Percentiles rank a stretch among this genome's conserved stretches.
Evolutionary conservation across 1,140 invertebrate genomes (phyloP).

Genomic region (Vanessa atalanta): DNA sequence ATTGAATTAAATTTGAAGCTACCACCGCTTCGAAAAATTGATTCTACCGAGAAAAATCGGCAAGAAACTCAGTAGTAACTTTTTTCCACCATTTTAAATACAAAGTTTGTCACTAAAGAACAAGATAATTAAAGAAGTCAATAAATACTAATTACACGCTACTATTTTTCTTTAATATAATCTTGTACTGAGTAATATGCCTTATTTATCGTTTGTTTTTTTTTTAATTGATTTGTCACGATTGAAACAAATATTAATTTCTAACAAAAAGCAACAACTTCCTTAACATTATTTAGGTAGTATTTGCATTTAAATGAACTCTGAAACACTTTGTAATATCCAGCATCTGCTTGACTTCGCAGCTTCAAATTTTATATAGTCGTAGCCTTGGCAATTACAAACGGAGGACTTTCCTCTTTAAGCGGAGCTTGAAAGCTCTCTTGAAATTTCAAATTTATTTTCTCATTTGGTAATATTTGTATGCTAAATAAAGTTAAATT

Average conservation of each 20-base stretch:
- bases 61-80: too few species aligned
- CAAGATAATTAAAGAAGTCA: too few species aligned
- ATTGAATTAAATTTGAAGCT: too few species aligned
- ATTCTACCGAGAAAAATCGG: too few species aligned
- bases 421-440: conserved; percentile 12
- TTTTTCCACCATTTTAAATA: too few species aligned
- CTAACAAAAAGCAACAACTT: not conserved
- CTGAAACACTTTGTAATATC: conserved; percentile 24
- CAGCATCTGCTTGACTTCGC: conserved; percentile 21
- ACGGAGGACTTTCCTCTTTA: conserved; percentile 12
- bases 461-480: conserved; percentile 16
- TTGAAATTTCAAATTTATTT: conserved; percentile 19
- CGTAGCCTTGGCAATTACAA: conserved; percentile 24
- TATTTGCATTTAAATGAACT: conserved; percentile 30
- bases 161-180: too few species aligned
- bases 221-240: not conserved
- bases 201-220: not conserved
- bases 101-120: too few species aligned
- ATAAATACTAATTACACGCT: too few species aligned
- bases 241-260: not conserved
- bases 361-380: conserved; percentile 28
- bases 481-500: conserved; percentile 10
- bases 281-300: conserved; percentile 6
- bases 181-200: too few species aligned
- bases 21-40: too few species aligned